phyloP scores from a whole-genome alignment of 1,140 invertebrate genomes.

The Odontomachus brunneus region DNA sequence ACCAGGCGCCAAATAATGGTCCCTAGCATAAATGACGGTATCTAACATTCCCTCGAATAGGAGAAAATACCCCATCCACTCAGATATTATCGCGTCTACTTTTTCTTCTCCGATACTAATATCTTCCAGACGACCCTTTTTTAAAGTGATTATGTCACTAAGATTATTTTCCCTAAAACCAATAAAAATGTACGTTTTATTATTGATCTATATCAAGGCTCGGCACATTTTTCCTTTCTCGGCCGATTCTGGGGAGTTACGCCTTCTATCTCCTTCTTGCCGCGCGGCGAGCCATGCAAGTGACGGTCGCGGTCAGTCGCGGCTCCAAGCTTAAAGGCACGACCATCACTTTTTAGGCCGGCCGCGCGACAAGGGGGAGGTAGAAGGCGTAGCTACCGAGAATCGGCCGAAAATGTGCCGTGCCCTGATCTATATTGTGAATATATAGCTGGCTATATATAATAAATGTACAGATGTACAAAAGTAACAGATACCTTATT shows the following conservation, averaged over 20 bases:
- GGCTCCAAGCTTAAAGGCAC: too few relatives aligned
- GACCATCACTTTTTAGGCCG: too few relatives aligned
- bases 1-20: constrained; percentile 94
- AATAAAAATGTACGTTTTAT: constrained; percentile 54
- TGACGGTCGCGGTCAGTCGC: too few relatives aligned
- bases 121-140: constrained; percentile 96
- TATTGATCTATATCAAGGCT: constrained; percentile 1
- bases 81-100: constrained; percentile 98
- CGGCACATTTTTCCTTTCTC: too few relatives aligned
- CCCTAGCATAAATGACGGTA: constrained; percentile 95
- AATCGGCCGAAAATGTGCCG: too few relatives aligned
- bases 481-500: constrained; percentile 89
- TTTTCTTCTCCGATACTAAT: constrained; percentile 92
- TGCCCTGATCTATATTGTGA: background rate
- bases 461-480: constrained; percentile 46
- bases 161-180: constrained; percentile 90
- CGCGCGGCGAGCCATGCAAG: too few relatives aligned
- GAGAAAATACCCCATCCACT: constrained; percentile 99
- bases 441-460: background rate
- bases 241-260: too few relatives aligned
- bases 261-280: too few relatives aligned
- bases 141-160: constrained; percentile 90
- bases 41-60: constrained; percentile 99
- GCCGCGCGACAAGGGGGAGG: too few relatives aligned
- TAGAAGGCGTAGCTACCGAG: too few relatives aligned